Base-by-base conservation (phyloP, 2,797 vertebrate genomes). In the Tinamus major region DNA sequence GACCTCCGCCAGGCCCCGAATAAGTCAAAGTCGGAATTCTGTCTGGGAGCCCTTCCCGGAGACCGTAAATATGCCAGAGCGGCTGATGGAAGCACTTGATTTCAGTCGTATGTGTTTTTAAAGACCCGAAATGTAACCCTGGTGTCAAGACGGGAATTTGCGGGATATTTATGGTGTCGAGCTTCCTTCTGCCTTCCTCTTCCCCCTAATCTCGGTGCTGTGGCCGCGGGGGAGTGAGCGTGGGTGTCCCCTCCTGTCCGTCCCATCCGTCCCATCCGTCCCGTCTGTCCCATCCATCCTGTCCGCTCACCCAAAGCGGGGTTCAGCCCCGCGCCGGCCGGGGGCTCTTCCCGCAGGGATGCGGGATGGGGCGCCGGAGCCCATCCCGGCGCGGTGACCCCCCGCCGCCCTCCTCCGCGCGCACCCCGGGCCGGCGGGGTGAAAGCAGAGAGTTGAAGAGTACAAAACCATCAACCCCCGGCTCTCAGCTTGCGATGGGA, bases 391-490 rank as follows among this genome's bases (percentile, higher is more conserved):
- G 76, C 77, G 41, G 71, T 63, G 70, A 65, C 75, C 81, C 46
- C 63, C 69, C 10, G 0, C 58, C 49, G 5, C 79, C 88, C 87
- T 70, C 85, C 92, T 82, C 81, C 5, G 2, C 85, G 75, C 42
- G 16, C 92, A 7, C 61, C 46, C 79, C 42, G 63, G 63, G 75
- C 82, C 92, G 94, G 58, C 42, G 76, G 93, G 95, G 93, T 88
- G 93, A 97, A 96, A 96, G 95, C 97, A 96, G 92, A 96, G 96
- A 96, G 97, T 96, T 97, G 97, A 97, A 97, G 97, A 97, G 97
- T 95, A 84, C 96, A 96, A 94, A 79, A 79, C 95, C 85, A 88
- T 97, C 97, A 97, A 92, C 87, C 92, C 91, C 53, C 91, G 93
- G 70, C 96, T 93, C 78, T 93, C 85, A 92, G 96, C 96, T 94